A percentile compares a stretch with the other conserved stretches of the same genome.
phyloP scores from a whole-genome alignment of 2,797 vertebrate genomes.

The Chloroceryle inda region DNA sequence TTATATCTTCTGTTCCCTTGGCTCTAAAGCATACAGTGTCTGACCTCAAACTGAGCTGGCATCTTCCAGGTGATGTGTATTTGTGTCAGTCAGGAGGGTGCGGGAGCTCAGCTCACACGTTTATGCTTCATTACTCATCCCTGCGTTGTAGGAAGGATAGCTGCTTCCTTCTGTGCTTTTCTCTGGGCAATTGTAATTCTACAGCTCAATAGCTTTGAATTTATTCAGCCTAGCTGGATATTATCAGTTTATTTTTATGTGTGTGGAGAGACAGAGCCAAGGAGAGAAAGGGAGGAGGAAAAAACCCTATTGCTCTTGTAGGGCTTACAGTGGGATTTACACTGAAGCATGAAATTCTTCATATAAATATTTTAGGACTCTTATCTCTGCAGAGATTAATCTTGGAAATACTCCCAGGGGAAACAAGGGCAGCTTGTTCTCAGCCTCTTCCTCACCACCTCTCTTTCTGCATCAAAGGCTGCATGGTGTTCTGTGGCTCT shows the following conservation, averaged over 20 bases:
- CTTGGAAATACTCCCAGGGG: background rate
- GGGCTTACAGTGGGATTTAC: slow-evolving; percentile 45
- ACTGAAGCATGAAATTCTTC: slow-evolving; percentile 24
- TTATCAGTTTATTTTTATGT: slow-evolving; percentile 58
- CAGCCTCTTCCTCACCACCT: background rate
- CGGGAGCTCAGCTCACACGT: background rate
- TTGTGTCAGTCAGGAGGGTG: slow-evolving; percentile 11
- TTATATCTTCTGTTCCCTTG: background rate
- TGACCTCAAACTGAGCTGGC: background rate
- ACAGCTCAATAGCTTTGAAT: slow-evolving; percentile 55
- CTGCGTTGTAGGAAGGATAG: background rate
- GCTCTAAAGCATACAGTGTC: background rate
- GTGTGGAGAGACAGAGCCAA: slow-evolving; percentile 7
- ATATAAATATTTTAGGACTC: slow-evolving; percentile 47
- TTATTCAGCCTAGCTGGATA: slow-evolving; percentile 52
- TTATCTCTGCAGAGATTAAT: slow-evolving; percentile 22
- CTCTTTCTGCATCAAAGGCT: background rate
- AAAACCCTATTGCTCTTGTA: background rate
- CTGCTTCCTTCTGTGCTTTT: slow-evolving; percentile 26
- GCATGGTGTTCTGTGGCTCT: rapidly evolving
- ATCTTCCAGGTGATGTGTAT: background rate
- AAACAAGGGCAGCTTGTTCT: background rate
- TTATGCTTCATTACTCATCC: slow-evolving; percentile 20
- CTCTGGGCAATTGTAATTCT: slow-evolving; percentile 61
- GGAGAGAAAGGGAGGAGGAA: background rate